Conservation (phyloP, 2,113 vertebrate species). For the Cyprinodon brontotheroides region DNA sequence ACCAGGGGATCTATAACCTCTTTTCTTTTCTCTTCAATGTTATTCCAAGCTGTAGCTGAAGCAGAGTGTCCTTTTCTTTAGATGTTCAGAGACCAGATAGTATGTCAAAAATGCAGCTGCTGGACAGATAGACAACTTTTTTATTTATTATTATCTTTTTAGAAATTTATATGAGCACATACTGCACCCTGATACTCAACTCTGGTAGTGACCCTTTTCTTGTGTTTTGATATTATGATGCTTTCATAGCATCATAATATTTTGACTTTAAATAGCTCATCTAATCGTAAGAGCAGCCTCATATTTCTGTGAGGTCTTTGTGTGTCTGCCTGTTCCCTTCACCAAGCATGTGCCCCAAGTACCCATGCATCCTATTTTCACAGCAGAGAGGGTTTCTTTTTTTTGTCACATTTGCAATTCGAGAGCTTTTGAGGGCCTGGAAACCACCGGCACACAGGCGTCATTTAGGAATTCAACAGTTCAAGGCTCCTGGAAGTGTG, state of each 20-base stretch:
- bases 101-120: neutral
- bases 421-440: slow-evolving; percentile 61
- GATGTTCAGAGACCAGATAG: neutral
- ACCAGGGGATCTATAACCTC: neutral
- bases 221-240: slow-evolving; percentile 8
- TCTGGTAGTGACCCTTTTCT: neutral
- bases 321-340: neutral
- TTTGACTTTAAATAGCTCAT: slow-evolving; percentile 32
- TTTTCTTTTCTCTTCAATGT: slow-evolving; percentile 4
- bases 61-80: neutral
- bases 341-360: slow-evolving; percentile 15
- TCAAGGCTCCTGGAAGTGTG: slow-evolving; percentile 66
- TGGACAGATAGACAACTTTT: neutral
- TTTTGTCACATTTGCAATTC: slow-evolving; percentile 38
- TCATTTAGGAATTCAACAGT: slow-evolving; percentile 65
- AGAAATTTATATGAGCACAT: neutral
- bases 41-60: neutral
- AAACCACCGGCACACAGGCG: slow-evolving; percentile 52
- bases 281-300: slow-evolving; percentile 28
- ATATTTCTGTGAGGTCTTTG: slow-evolving; percentile 21
- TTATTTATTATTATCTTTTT: neutral
- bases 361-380: slow-evolving; percentile 46
- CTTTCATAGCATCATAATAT: neutral
- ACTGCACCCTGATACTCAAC: neutral
- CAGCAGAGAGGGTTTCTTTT: slow-evolving; percentile 53